Evolutionary conservation across 1,140 invertebrate genomes (phyloP).

Genomic region (Antheraea pernyi): DNA sequence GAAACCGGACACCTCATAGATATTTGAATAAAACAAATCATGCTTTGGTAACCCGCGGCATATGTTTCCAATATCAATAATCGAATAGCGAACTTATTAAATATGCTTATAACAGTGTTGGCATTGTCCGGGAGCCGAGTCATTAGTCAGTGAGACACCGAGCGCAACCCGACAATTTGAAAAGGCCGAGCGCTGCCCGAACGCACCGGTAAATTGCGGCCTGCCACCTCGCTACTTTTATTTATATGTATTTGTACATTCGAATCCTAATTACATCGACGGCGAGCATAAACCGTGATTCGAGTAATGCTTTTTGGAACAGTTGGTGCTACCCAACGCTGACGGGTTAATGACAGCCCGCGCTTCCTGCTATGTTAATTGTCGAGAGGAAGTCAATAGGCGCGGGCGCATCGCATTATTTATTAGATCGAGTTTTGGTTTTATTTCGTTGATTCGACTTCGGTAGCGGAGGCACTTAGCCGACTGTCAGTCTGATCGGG

Average conservation of each 20-base stretch:
- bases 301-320: conserved; percentile 61
- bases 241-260: conserved; percentile 75
- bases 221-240: conserved; percentile 69
- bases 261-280: conserved; percentile 68
- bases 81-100: conserved; percentile 51
- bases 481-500: conserved; percentile 55
- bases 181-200: conserved; percentile 29
- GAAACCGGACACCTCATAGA: conserved; percentile 11
- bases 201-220: conserved; percentile 61
- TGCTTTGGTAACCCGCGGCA: conserved; percentile 36
- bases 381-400: conserved; percentile 59
- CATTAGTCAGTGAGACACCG: conserved; percentile 69
- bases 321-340: conserved; percentile 56
- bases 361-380: conserved; percentile 73
- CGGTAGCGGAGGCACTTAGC: conserved; percentile 56
- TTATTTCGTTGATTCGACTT: conserved; percentile 48
- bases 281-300: conserved; percentile 60
- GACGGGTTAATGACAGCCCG: conserved; percentile 71
- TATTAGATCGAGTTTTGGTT: conserved; percentile 60
- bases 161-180: conserved; percentile 63
- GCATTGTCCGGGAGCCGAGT: conserved; percentile 46
- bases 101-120: conserved; percentile 52
- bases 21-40: conserved; percentile 21
- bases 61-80: conserved; percentile 55
- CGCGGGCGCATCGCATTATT: conserved; percentile 60